Percentiles rank a stretch among this genome's conserved stretches.
phyloP scores from a whole-genome alignment of 92 coral and sea anemone species.

The Siderastrea radians region DNA sequence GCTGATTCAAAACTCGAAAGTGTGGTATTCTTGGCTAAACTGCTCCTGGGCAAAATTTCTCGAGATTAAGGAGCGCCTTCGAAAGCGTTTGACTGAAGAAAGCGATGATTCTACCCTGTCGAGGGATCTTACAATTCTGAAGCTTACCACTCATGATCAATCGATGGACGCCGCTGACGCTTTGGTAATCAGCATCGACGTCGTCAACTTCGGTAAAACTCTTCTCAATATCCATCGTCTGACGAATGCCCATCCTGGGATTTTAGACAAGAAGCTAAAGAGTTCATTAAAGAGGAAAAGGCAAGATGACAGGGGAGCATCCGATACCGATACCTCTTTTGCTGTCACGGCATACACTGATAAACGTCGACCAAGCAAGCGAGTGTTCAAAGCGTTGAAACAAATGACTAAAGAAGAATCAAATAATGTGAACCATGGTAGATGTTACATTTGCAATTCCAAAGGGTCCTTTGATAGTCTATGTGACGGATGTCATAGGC shows the following conservation, averaged over 20 bases:
- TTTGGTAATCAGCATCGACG: conserved; percentile 31
- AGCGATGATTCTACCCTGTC: background rate
- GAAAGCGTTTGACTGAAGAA: conserved; percentile 22
- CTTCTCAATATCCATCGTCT: conserved; percentile 31
- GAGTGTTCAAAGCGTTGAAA: conserved; percentile 34
- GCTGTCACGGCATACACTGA: conserved; percentile 23
- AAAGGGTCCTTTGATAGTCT: background rate
- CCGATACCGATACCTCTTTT: background rate
- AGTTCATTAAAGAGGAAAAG: conserved; percentile 24
- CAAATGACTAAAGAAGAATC: background rate
- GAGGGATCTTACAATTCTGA: conserved; percentile 14
- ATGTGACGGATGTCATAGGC: conserved; percentile 15
- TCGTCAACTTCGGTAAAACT: conserved; percentile 25
- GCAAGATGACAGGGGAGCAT: background rate
- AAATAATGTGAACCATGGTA: background rate
- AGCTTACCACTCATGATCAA: conserved; percentile 32
- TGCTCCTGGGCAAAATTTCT: conserved; percentile 19
- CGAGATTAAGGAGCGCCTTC: conserved; percentile 43
- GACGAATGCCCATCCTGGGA: conserved; percentile 50
- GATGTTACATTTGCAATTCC: conserved; percentile 45
- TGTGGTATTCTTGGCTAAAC: conserved; percentile 36
- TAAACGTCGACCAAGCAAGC: conserved; percentile 36
- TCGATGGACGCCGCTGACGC: conserved; percentile 20
- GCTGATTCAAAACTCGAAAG: conserved; percentile 24
- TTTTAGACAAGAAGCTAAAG: conserved; percentile 10